A percentile compares a stretch with the other conserved stretches of the same genome.
phyloP scores from a whole-genome alignment of 1,140 invertebrate species.

The Caenorhabditis tropicalis region DNA sequence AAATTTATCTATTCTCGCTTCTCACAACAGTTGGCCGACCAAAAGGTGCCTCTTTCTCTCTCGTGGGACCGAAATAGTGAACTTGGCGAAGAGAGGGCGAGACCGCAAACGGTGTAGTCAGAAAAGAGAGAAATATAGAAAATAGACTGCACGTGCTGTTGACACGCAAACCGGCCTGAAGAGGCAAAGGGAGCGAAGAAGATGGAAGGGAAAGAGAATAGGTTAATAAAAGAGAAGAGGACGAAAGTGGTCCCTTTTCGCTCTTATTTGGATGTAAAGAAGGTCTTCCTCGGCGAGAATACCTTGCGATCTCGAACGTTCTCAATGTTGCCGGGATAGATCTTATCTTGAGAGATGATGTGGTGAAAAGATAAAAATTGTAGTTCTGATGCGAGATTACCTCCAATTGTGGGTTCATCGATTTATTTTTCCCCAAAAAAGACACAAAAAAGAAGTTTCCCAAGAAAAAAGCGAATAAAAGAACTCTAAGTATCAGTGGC shows the following conservation, averaged over 20 bases:
- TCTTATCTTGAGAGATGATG: background rate
- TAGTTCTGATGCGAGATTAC: no score
- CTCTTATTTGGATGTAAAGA: background rate
- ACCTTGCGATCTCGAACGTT: background rate
- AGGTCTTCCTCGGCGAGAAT: background rate
- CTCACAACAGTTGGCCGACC: slow-evolving; percentile 6
- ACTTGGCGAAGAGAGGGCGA: background rate
- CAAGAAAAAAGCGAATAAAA: no score
- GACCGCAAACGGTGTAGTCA: background rate
- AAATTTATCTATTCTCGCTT: background rate
- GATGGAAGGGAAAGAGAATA: background rate
- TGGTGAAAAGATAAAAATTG: background rate
- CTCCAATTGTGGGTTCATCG: no score
- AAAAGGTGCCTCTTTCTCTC: slow-evolving; percentile 9
- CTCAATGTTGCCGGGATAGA: background rate
- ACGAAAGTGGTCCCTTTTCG: background rate
- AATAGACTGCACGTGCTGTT: slow-evolving; percentile 42
- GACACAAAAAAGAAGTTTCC: no score
- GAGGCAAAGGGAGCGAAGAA: background rate
- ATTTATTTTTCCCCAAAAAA: no score
- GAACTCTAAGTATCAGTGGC: no score
- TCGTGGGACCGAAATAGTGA: background rate
- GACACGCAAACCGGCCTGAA: slow-evolving; percentile 33
- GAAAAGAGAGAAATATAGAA: slow-evolving; percentile 7
- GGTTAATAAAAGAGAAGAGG: background rate